Evolutionary conservation across 2,888 invertebrate genomes (phyloP), one percentile per base, ranked within the genome.

Genomic region (Agrochola lota): DNA sequence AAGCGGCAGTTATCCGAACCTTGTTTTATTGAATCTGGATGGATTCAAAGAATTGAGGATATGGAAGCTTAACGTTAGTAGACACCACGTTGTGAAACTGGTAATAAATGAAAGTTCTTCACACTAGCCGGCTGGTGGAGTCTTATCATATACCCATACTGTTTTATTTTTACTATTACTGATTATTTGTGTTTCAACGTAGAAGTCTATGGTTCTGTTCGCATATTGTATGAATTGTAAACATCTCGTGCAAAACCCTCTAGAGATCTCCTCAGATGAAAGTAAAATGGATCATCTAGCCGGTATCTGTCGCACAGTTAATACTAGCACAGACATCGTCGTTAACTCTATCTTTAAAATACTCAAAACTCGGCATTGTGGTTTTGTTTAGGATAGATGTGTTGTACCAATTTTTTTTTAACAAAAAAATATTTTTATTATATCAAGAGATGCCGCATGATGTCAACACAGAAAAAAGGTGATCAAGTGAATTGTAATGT

Each of bases 231-330:
- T 84, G 80, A 79, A 79, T 67, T 67, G 67, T 67, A 49, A 70
- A 72, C 40, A 40, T 40, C 40, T 40, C 40, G 40, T 40, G 4
- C 40, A 40, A 40, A 40, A 40, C 40, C 6, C 2, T 40, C 40
- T 40, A 40, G 30, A 30, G 30, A n/a, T 2, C 3, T 3, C 30
- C 30, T 30, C 30, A 52, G 20, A 71, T 80, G 55, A 55, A 71
- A 68, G 60, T 75, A 63, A n/a, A 71, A 80, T 76, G 72, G 76
- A 80, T 84, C 46, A 75, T n/a, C n/a, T n/a, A n/a, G n/a, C n/a
- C n/a, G n/a, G n/a, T n/a, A n/a, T n/a, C n/a, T n/a, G n/a, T n/a
- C n/a, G n/a, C n/a, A n/a, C n/a, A n/a, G n/a, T n/a, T n/a, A n/a
- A n/a, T n/a, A n/a, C n/a, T n/a, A n/a, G n/a, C n/a, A n/a, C n/a